Evolutionary conservation across 2,797 vertebrate species (phyloP).

Genomic region (Myotis pilosus): DNA sequence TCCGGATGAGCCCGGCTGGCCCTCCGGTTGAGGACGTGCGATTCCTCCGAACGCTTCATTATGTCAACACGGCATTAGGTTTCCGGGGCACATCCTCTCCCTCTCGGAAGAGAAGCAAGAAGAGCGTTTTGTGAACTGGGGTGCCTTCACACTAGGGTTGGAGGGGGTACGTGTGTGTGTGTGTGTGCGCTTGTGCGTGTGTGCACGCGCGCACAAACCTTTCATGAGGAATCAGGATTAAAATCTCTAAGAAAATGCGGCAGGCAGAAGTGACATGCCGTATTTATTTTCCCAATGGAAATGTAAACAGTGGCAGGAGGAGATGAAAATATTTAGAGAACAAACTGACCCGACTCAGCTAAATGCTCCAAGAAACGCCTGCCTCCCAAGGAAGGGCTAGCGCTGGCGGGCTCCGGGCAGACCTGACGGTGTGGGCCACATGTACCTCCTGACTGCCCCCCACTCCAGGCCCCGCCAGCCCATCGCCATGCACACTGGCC

Average conservation of each 20-base stretch:
- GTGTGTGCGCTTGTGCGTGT: neutral
- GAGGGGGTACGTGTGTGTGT: neutral
- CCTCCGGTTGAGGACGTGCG: conserved; percentile 13
- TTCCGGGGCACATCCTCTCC: rapidly evolving
- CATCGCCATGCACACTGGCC: neutral
- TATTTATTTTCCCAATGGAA: conserved; percentile 54
- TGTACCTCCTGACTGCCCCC: rapidly evolving
- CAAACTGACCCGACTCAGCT: conserved; percentile 73
- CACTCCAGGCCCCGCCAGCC: neutral
- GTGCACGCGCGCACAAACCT: neutral
- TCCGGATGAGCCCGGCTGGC: conserved; percentile 12
- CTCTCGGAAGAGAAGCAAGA: conserved; percentile 14
- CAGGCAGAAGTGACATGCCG: neutral
- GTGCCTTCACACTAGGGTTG: neutral
- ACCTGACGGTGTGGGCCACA: rapidly evolving
- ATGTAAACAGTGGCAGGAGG: conserved; percentile 43
- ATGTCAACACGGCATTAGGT: neutral
- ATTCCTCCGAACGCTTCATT: conserved; percentile 24
- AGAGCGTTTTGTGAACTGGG: neutral
- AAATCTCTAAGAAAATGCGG: conserved; percentile 67
- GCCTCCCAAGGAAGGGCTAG: neutral
- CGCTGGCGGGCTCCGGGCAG: neutral
- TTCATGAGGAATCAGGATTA: conserved; percentile 54
- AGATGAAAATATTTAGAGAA: conserved; percentile 70
- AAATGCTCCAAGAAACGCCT: conserved; percentile 60